These are phyloP conservation scores for Crypturellus undulatus DNA, from an alignment of 2,113 vertebrate genomes.

Conservation along the genomic window DNA sequence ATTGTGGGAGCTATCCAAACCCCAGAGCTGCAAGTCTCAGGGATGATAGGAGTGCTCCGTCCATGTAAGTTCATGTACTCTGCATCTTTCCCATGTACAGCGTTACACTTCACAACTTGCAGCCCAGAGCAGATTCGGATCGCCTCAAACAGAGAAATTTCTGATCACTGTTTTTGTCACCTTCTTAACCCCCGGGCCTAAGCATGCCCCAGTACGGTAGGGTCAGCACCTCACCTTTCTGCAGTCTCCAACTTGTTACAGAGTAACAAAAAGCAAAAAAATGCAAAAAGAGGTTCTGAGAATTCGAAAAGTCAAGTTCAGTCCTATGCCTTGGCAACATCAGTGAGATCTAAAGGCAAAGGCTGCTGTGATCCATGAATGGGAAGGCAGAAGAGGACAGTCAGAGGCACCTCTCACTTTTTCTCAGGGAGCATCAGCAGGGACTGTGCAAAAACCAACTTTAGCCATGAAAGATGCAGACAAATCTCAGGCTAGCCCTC, in stretches of 20 bases:
- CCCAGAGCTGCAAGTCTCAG: not conserved
- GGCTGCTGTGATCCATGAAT: not conserved
- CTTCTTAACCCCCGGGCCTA: too few relatives aligned
- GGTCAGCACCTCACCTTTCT: rapidly evolving
- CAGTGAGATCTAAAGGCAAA: not conserved
- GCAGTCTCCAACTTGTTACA: not conserved
- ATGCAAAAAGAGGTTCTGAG: not conserved
- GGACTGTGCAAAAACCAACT: not conserved
- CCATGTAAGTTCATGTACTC: rapidly evolving
- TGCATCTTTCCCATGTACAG: not conserved
- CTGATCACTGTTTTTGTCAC: not conserved
- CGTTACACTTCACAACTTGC: not conserved
- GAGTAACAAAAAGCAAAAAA: not conserved
- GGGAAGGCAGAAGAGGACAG: not conserved
- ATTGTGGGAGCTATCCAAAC: not conserved
- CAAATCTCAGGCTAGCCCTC: not conserved
- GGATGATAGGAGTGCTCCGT: not conserved
- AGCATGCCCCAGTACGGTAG: rapidly evolving
- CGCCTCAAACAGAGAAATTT: not conserved
- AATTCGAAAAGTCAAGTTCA: not conserved
- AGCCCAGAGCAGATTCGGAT: not conserved
- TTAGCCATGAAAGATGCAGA: not conserved
- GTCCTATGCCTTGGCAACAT: not conserved
- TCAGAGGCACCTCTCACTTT: not conserved
- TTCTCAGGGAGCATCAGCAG: not conserved